Conservation (phyloP, 2,797 vertebrate species). For the Sebastiscus albofasciatus region DNA sequence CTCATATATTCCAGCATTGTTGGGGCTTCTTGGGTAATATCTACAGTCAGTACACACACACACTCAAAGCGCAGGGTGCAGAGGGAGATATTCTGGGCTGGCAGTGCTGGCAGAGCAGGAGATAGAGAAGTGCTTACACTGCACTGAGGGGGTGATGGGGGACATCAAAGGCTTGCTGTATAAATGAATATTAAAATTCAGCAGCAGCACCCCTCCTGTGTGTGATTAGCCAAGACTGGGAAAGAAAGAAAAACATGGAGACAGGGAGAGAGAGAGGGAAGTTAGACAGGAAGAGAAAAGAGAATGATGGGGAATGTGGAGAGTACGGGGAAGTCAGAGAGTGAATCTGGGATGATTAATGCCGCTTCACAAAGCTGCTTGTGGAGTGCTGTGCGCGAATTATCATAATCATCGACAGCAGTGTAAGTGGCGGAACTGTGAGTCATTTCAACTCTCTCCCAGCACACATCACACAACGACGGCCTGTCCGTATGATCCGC, state of each 20-base stretch:
- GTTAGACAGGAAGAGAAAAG: slow-evolving; percentile 54
- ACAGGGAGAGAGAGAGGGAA: slow-evolving; percentile 38
- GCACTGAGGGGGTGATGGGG: slow-evolving; percentile 80
- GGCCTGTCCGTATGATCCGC: slow-evolving; percentile 66
- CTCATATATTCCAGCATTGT: slow-evolving; percentile 61
- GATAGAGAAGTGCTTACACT: slow-evolving; percentile 84
- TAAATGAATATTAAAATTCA: slow-evolving; percentile 86
- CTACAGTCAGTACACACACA: slow-evolving; percentile 68
- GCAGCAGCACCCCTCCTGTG: slow-evolving; percentile 77
- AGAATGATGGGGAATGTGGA: slow-evolving; percentile 50
- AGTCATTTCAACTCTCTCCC: slow-evolving; percentile 71
- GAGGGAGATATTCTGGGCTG: slow-evolving; percentile 78
- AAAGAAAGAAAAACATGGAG: slow-evolving; percentile 70
- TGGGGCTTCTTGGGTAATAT: slow-evolving; percentile 64
- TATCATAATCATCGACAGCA: slow-evolving; percentile 79
- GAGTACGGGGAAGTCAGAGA: slow-evolving; percentile 65
- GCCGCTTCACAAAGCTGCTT: slow-evolving; percentile 70
- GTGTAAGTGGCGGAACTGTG: slow-evolving; percentile 73
- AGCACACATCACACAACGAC: slow-evolving; percentile 60
- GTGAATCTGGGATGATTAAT: slow-evolving; percentile 76
- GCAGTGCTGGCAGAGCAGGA: slow-evolving; percentile 77
- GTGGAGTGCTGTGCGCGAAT: slow-evolving; percentile 68
- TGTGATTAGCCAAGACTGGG: slow-evolving; percentile 77
- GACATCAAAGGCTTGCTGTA: slow-evolving; percentile 85
- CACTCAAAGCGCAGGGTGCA: slow-evolving; percentile 59